Conservation (phyloP, 2,113 vertebrate genomes). For the Alaudala cheleensis region DNA sequence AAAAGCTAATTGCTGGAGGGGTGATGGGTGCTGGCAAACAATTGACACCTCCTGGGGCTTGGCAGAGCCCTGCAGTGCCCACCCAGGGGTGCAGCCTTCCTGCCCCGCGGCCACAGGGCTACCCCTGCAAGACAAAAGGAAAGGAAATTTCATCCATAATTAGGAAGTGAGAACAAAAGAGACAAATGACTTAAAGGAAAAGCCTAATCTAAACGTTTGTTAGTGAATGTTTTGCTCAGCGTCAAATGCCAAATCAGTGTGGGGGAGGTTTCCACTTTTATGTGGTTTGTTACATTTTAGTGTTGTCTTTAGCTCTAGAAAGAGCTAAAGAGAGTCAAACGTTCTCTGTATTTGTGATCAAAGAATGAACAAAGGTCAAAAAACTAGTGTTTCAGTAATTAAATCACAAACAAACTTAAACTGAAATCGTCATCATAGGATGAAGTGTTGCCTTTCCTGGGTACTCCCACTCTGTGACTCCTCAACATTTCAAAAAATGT, state of each 20-base stretch:
- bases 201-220: conserved; percentile 37
- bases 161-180: conserved; percentile 65
- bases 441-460: not conserved
- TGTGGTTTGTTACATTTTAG: not conserved
- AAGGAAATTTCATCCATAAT: conserved; percentile 42
- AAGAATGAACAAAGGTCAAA: not conserved
- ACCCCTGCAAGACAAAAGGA: conserved; percentile 16
- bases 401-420: not conserved
- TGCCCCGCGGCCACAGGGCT: rapidly evolving
- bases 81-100: conserved; percentile 10
- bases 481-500: not conserved
- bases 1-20: not conserved
- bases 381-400: not conserved
- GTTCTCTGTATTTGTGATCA: not conserved
- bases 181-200: conserved; percentile 56
- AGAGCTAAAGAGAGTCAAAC: not conserved
- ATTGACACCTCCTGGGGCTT: not conserved
- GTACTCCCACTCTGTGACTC: not conserved
- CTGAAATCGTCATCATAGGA: not conserved
- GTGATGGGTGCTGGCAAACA: not conserved
- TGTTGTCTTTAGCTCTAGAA: not conserved
- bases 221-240: not conserved
- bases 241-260: not conserved
- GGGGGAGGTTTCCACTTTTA: not conserved
- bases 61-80: not conserved